Conservation (phyloP, 2,888 invertebrate species). For the Rhagonycha lutea region DNA sequence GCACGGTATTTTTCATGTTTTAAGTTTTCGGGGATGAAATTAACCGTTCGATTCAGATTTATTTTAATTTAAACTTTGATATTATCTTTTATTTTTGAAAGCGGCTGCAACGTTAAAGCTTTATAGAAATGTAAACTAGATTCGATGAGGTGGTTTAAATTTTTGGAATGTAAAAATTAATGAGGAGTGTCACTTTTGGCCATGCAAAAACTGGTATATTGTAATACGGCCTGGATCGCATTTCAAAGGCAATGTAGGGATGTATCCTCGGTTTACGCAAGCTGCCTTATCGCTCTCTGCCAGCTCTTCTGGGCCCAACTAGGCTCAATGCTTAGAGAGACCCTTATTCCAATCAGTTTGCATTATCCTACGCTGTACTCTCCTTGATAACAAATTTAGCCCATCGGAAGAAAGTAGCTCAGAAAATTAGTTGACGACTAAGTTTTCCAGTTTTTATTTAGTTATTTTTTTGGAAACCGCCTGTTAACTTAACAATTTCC, state of each 20-base stretch:
- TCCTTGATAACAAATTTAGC: constrained; percentile 34
- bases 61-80: not conserved
- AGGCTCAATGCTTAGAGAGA: constrained; percentile 41
- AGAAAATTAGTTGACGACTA: constrained; percentile 16
- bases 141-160: not conserved
- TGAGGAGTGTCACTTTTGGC: not conserved
- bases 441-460: not conserved
- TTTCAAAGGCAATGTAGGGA: constrained; percentile 29
- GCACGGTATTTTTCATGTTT: not conserved
- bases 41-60: too few relatives aligned
- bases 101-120: not conserved
- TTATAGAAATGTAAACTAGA: not conserved
- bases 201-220: not conserved
- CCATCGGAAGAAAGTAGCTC: constrained; percentile 31
- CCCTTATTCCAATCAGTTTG: constrained; percentile 51
- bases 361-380: constrained; percentile 51
- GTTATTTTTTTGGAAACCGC: not conserved
- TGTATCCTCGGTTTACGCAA: constrained; percentile 46
- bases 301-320: constrained; percentile 52
- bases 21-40: not conserved
- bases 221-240: constrained; percentile 22
- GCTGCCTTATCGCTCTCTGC: constrained; percentile 50
- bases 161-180: not conserved
- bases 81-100: not conserved
- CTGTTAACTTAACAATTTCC: constrained; percentile 13